phyloP scores from a whole-genome alignment of 2,797 vertebrate genomes.

The Poeciliopsis presidionis region DNA sequence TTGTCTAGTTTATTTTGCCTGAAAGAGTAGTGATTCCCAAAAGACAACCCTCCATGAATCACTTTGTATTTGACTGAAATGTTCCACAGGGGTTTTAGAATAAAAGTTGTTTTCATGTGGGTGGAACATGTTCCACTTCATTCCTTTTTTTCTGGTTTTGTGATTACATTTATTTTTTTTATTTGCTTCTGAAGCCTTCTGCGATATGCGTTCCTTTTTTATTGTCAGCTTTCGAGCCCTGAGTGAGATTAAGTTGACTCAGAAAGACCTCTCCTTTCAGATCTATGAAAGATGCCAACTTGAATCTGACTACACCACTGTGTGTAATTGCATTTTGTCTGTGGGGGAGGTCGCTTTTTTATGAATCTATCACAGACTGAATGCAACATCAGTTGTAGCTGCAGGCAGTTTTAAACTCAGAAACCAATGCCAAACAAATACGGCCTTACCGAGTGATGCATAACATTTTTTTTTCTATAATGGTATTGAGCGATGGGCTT shows the following conservation, averaged over 20 bases:
- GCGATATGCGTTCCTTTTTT: conserved; percentile 48
- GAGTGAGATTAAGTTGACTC: conserved; percentile 73
- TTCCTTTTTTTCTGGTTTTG: conserved; percentile 63
- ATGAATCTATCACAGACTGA: conserved; percentile 34
- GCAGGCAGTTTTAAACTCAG: conserved; percentile 60
- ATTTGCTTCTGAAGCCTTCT: conserved; percentile 53
- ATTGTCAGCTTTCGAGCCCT: conserved; percentile 71
- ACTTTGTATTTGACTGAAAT: conserved; percentile 62
- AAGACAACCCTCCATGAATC: conserved; percentile 46
- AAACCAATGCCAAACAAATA: conserved; percentile 70
- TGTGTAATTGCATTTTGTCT: conserved; percentile 65
- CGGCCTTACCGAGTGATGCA: conserved; percentile 61
- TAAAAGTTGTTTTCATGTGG: conserved; percentile 62
- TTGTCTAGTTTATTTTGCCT: conserved; percentile 59
- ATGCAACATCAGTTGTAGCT: conserved; percentile 58
- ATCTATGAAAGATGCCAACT: conserved; percentile 64
- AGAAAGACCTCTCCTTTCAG: conserved; percentile 68
- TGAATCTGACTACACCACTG: conserved; percentile 56
- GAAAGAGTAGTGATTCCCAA: conserved; percentile 53
- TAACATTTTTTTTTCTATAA: conserved; percentile 48
- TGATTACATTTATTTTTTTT: conserved; percentile 45
- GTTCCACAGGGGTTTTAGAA: conserved; percentile 52
- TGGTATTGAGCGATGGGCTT: conserved; percentile 66
- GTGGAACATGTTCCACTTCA: conserved; percentile 57
- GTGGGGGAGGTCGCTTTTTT: conserved; percentile 30